Evolutionary conservation across 2,797 vertebrate genomes (phyloP).

Genomic region (Falco rusticolus): DNA sequence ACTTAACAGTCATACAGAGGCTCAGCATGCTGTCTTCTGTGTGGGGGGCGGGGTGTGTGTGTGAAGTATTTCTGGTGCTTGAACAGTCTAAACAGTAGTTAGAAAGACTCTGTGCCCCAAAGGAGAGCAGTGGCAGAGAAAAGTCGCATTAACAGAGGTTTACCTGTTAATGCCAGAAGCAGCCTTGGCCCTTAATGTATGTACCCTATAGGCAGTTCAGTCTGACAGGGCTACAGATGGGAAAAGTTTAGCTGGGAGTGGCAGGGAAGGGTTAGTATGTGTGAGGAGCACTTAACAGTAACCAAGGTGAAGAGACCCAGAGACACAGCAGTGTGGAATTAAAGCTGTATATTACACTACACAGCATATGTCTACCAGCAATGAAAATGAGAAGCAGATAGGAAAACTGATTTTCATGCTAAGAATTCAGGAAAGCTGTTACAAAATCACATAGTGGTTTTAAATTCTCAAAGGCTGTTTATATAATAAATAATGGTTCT

Average conservation of each 20-base stretch:
- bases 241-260: background rate
- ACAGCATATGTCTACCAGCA: background rate
- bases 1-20: background rate
- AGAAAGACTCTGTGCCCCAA: background rate
- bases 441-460: background rate
- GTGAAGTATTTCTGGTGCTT: background rate
- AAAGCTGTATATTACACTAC: background rate
- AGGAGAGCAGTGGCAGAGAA: background rate
- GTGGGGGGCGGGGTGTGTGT: too few species aligned
- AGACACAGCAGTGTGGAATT: background rate
- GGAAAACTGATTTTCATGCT: background rate
- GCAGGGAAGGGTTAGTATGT: background rate
- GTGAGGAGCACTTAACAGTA: background rate
- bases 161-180: background rate
- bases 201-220: background rate
- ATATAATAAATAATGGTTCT: background rate
- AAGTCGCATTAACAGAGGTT: background rate
- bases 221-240: background rate
- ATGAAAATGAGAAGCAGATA: background rate
- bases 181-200: background rate
- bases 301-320: background rate
- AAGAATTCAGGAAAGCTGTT: background rate
- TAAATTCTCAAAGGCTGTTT: background rate
- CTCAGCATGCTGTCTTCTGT: background rate
- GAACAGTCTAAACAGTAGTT: background rate